Base-by-base conservation (phyloP, 2,113 vertebrate genomes). In the Anguilla rostrata region DNA sequence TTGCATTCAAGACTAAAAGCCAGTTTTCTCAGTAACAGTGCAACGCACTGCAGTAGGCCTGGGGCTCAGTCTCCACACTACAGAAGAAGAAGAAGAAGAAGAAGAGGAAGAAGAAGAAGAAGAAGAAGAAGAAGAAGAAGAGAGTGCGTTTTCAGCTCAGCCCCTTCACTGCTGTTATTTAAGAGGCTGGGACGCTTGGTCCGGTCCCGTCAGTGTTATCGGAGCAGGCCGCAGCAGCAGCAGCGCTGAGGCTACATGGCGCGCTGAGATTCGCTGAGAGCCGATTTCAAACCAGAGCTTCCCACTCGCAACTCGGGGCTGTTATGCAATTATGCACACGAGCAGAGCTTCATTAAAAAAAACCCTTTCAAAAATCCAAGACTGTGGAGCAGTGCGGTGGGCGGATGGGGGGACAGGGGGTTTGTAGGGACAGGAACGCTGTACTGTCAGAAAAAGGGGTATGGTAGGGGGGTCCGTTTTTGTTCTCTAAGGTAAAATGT, bases 1-100 rank as follows among this genome's bases (percentile, higher is more conserved):
- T 75, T 34, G 63, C 53, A 85, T 56, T 53, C 86, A 84, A 89
- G 85, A 46, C 85, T 79, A 46, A 46, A 46, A 46, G 43, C 5
- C 43, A 2, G 43, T 46, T 46, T 46, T 46, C 43, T 46, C 43
- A 46, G 43, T 46, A 60, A 63, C 82, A 46, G 78, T 79, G 60
- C 78, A 84, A 81, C 39, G 4, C 34, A 40, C 39, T 49, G 29
- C 34, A 79, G 78, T 40, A 39, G 34, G 78, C 34, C 34, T 18
- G 12, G 39, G 39, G 78, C 11, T 39, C 56, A 18, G 0, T 79
- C 78, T 43, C 53, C 9, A 86, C 14, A 60, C 34, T 39, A 49
- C 63, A 49, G 15, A 78, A 53, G n/a, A 49, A 56, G 18, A 5
- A 41, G 78, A 39, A 34, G 11, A 15, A 78, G 60, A 63, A 63